Evolutionary conservation across 2,797 vertebrate genomes (phyloP).

Genomic region (Capromys pilorides): DNA sequence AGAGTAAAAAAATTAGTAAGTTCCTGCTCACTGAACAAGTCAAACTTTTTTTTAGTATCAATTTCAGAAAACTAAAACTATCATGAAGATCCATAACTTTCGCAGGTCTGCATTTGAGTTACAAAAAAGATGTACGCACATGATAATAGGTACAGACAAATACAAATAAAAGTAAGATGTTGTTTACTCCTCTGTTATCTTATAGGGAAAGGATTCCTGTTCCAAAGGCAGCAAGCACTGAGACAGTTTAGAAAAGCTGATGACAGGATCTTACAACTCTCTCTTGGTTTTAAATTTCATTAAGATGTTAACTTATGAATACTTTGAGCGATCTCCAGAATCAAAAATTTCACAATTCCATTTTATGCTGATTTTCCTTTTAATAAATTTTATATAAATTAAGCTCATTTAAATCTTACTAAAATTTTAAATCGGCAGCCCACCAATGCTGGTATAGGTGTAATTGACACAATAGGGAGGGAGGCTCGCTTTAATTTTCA

Average conservation of each 20-base stretch:
- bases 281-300: constrained; percentile 68
- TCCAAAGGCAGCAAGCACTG: constrained; percentile 51
- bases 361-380: constrained; percentile 61
- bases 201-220: constrained; percentile 72
- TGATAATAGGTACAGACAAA: constrained; percentile 82
- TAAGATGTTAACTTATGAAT: constrained; percentile 77
- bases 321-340: constrained; percentile 67
- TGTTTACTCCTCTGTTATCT: constrained; percentile 65
- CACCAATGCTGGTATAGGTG: constrained; percentile 38
- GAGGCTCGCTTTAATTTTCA: constrained; percentile 68
- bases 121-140: constrained; percentile 84
- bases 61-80: constrained; percentile 84
- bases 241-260: constrained; percentile 30
- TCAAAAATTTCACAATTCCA: constrained; percentile 76
- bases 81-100: constrained; percentile 81
- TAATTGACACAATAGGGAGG: constrained; percentile 67
- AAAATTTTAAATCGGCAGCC: constrained; percentile 72
- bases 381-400: constrained; percentile 67
- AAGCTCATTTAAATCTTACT: constrained; percentile 66
- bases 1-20: constrained; percentile 81
- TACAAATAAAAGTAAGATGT: constrained; percentile 81
- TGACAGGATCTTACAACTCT: constrained; percentile 63
- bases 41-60: constrained; percentile 87
- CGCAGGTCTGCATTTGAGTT: constrained; percentile 74
- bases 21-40: constrained; percentile 84